Conservation (phyloP, 1,140 invertebrate genomes). For the Ctenoplectra terminalis region DNA sequence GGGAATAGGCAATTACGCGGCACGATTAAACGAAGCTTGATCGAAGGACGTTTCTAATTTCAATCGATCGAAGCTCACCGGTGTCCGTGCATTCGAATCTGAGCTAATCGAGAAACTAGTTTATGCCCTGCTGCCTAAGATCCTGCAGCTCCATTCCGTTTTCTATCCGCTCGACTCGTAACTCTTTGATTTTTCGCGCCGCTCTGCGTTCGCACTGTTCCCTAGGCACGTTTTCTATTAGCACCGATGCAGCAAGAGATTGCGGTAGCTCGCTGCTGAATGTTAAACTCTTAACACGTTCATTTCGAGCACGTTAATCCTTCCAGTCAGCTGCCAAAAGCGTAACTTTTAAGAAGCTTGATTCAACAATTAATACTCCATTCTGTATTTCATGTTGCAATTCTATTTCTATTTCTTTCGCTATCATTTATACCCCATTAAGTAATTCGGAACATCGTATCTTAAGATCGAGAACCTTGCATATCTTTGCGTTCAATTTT, state of each 20-base stretch:
- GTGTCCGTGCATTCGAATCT: not conserved
- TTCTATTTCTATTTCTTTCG: no score
- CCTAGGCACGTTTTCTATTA: conserved; percentile 23
- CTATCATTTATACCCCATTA: no score
- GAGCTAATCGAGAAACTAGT: not conserved
- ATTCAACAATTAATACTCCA: no score
- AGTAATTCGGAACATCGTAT: no score
- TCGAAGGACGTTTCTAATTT: conserved; percentile 3
- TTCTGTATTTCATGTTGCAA: no score
- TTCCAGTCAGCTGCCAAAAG: not conserved
- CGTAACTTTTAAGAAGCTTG: not conserved
- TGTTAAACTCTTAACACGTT: not conserved
- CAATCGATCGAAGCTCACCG: not conserved
- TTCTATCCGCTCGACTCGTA: not conserved
- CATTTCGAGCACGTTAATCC: not conserved
- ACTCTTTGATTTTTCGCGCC: conserved; percentile 4
- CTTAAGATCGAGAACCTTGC: no score
- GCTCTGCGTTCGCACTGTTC: not conserved
- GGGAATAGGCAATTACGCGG: not conserved
- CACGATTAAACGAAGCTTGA: not conserved
- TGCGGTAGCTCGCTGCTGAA: not conserved
- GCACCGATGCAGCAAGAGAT: not conserved
- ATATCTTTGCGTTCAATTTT: no score
- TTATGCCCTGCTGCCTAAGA: not conserved
- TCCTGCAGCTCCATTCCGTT: not conserved